Base-by-base conservation (phyloP, 2,888 invertebrate genomes). In the Acanthoscelides obtectus region DNA sequence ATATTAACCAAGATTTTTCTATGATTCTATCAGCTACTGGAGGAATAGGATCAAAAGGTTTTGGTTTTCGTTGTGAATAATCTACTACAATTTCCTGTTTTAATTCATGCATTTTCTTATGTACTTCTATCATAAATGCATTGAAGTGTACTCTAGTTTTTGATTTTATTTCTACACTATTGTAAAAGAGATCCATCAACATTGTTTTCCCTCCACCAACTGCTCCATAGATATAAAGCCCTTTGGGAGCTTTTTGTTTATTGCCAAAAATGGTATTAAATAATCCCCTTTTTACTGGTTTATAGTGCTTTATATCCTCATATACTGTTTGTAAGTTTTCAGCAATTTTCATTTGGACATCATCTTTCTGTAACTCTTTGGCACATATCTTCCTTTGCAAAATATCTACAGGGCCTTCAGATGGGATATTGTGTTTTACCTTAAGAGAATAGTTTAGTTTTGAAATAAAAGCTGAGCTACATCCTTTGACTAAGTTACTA, bases 201-300 rank as follows among this genome's bases (percentile, higher is more conserved):
- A 99, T 99, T 5, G 99, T 99, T 88, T 99, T 99, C 67, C 99
- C 99, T 79, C 96, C 95, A 67, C 97, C 96, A 75, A 96, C 96
- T 81, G 96, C 93, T 71, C 97, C 97, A 86, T 93, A 91, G 73
- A 97, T 90, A 82, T 98, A 97, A 17, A 97, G 86, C 4, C 97
- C 97, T 84, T 91, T 91, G 0, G 94, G 94, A 64, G 88, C 87
- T 74, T 87, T 82, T 73, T 78, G 75, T 63, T 76, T 78, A 5
- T 27, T 69, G 1, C 70, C 68, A 82, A 83, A 83, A 70, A 84
- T 82, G 80, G 75, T 83, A 74, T 81, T 83, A 69, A 89, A 84
- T 27, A 88, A 78, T 66, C 83, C 85, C 70, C 81, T 82, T 77
- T 83, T 84, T 6, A 84, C 87, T 73, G 90, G 89, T 77, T 86